Conservation (phyloP, 2,113 vertebrate species). For the Capreolus pygargus region DNA sequence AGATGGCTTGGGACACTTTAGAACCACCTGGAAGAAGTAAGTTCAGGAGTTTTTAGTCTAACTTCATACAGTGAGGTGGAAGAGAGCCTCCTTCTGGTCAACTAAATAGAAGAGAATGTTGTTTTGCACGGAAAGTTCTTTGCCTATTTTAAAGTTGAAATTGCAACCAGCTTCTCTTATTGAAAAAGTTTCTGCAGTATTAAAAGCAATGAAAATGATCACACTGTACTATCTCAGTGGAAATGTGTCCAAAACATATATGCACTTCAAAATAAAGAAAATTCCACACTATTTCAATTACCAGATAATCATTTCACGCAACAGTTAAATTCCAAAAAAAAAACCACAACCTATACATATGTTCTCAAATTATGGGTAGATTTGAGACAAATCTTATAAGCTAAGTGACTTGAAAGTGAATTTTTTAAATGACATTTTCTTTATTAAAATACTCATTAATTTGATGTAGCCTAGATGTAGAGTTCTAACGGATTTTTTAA, state of each 20-base stretch:
- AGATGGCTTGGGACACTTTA: background rate
- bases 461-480: background rate
- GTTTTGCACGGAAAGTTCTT: background rate
- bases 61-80: slow-evolving; percentile 40
- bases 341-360: background rate
- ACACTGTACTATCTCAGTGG: background rate
- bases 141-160: background rate
- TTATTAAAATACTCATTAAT: slow-evolving; percentile 37
- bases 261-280: background rate
- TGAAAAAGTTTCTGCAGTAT: background rate
- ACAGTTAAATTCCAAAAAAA: background rate
- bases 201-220: background rate
- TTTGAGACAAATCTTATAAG: background rate
- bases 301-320: background rate
- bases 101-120: background rate
- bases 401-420: slow-evolving; percentile 31
- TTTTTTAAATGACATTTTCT: slow-evolving; percentile 4
- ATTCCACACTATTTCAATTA: background rate
- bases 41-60: slow-evolving; percentile 16
- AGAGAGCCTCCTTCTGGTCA: slow-evolving; percentile 75
- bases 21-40: background rate
- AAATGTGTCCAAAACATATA: background rate
- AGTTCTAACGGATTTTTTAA: background rate
- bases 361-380: background rate
- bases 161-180: background rate